A percentile compares a stretch with the other conserved stretches of the same genome.
phyloP scores from a whole-genome alignment of 2,797 vertebrate species.

The Micrastur ruficollis region DNA sequence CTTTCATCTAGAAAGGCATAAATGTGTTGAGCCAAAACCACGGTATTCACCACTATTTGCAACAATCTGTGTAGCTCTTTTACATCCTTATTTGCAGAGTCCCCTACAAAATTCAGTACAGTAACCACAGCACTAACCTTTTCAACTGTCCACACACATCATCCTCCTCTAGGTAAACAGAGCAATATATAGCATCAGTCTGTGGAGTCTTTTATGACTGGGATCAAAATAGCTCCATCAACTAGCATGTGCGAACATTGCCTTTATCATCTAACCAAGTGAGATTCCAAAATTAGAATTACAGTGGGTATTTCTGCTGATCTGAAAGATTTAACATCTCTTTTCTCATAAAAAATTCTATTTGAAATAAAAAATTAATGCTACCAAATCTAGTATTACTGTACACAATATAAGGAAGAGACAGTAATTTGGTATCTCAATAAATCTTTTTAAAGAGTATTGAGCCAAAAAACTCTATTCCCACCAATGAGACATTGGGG shows the following conservation, averaged over 20 bases:
- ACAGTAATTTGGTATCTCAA: background rate
- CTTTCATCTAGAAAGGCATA: conserved; percentile 43
- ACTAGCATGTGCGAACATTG: background rate
- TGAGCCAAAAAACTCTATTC: background rate
- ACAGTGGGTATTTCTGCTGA: conserved; percentile 23
- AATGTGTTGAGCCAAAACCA: conserved; percentile 9
- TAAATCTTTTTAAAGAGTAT: background rate
- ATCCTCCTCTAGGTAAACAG: background rate
- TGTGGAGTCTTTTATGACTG: background rate
- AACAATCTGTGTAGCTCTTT: background rate
- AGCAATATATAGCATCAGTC: background rate
- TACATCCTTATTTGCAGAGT: background rate
- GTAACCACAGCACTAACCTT: background rate
- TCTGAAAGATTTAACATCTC: conserved; percentile 5
- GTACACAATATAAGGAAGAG: background rate
- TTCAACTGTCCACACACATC: background rate
- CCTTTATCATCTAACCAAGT: background rate
- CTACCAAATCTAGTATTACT: background rate
- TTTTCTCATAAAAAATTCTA: background rate
- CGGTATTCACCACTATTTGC: background rate
- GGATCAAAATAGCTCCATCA: conserved; percentile 5
- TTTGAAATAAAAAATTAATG: conserved; percentile 31
- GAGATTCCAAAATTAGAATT: background rate
- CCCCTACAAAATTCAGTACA: background rate
- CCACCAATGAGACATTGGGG: background rate